Evolutionary conservation across 1,140 invertebrate species (phyloP), one percentile per base, ranked within the genome.

Genomic region (Psilanteris sp.): DNA sequence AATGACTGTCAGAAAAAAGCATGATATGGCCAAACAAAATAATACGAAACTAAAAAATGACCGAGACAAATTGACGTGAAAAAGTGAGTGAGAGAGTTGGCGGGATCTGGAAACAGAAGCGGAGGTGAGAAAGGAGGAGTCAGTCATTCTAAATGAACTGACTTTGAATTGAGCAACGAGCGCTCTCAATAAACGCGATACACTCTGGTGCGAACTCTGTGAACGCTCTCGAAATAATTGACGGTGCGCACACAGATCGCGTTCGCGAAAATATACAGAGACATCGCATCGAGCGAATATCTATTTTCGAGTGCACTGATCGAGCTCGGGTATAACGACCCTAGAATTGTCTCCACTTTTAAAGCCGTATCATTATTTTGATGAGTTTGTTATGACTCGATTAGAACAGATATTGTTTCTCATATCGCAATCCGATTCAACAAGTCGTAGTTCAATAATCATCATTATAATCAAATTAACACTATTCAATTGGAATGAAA

Each of bases 231-330:
- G 57, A 68, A 62, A 59, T 48, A 72, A 64, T 54, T 62, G 48
- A 62, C 41, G 31, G 10, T 55, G 41, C 44, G 36, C 46, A 48
- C 31, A 54, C 61, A 52, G 37, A 72, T 59, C 61, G 37, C 13
- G 41, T 44, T 41, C 46, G 54, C 37, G 71, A 74, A 74, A 74
- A 74, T 74, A 74, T 54, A 67, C 71, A 61, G 59, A 59, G 62
- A 52, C 39, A 18, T 52, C 37, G 55, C 67, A 55, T 72, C 48
- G 16, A 55, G 61, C 29, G 44, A 9, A 41, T 67, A 61, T 74
- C 71, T 66, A 74, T 74, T 74, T 74, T 66, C 43, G 71, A 74
- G 61, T 31, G 36, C 34, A 36, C 44, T 50, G 59, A 66, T 73
- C 37, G 43, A 15, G 34, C 46, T 37, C 36, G 43, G 22, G 59